These are phyloP conservation scores for Oopsacas minuta DNA, from an alignment of 37 sponge, comb jelly and placozoan species.

Conservation along the genomic window DNA sequence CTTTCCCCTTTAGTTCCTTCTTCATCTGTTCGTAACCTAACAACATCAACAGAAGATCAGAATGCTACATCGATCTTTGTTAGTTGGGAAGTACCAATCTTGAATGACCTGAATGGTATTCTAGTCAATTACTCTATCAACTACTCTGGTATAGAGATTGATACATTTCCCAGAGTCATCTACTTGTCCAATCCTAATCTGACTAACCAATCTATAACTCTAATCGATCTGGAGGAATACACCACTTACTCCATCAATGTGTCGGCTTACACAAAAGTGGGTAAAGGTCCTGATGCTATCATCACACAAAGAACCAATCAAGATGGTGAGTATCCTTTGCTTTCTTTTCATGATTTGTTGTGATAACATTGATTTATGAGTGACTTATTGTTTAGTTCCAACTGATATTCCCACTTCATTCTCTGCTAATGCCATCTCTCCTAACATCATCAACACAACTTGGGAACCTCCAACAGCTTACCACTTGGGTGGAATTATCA, in stretches of 20 bases:
- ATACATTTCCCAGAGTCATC: constrained; percentile 13
- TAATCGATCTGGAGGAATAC: not conserved
- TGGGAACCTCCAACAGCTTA: constrained; percentile 21
- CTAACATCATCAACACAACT: not conserved
- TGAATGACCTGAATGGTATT: not conserved
- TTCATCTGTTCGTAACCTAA: constrained; percentile 13
- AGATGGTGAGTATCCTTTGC: constrained; percentile 18
- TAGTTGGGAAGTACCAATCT: not conserved
- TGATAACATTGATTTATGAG: too few relatives aligned
- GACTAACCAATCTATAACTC: not conserved
- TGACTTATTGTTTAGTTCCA: not conserved
- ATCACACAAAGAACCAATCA: constrained; percentile 14
- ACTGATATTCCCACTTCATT: not conserved
- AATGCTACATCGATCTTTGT: constrained; percentile 1
- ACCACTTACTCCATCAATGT: not conserved
- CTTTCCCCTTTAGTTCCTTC: not conserved
- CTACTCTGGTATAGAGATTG: not conserved
- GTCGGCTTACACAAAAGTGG: not conserved
- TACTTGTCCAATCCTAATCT: not conserved
- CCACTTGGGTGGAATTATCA: constrained; percentile 26
- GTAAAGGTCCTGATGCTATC: constrained; percentile 8
- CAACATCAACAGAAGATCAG: not conserved
- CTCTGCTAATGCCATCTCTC: not conserved
- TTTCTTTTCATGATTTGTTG: too few relatives aligned
- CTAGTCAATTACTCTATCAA: not conserved